Base-by-base conservation (phyloP, 2,113 vertebrate genomes). In the Galemys pyrenaicus region DNA sequence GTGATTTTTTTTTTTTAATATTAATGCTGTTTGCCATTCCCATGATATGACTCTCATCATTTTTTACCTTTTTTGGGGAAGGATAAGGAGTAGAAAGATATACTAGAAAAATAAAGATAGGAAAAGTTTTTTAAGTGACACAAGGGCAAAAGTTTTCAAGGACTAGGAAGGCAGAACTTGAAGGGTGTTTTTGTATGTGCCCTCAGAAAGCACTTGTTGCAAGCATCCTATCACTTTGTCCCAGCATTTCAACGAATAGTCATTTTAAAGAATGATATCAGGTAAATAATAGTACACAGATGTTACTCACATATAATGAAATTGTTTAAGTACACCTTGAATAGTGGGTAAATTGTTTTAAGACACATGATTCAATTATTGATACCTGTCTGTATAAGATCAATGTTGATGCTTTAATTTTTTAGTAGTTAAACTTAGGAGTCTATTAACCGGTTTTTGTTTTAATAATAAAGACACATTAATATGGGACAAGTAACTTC, bases 201-300 rank as follows among this genome's bases (percentile, higher is more conserved):
- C 70, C 54, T 71, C 89, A 35, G 86, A n/a, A 81, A 86, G 13
- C 12, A 78, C 22, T 92, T 89, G 11, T 95, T 94, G 67, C 8
- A 83, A 84, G 32, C 32, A 84, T 83, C 37, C 22, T 87, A 5
- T 22, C 35, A 41, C 35, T 82, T 83, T 80, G 46, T 64, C 30
- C 65, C 30, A 85, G 49, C 62, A 71, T 89, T 94, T 91, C 60
- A 93, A 62, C 78, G 78, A 89, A 64, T 84, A 94, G 49, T 9
- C 77, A 54, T 91, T 94, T 84, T 92, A 84, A 87, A 90, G 75
- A 92, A 97, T 64, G 58, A 49, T 0, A 13, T 79, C 84, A 71
- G 32, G 20, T 95, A 92, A 79, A 56, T 85, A 71, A 78, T 93
- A 6, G 26, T 73, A 44, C 19, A 84, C 1, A 30, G 28, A 64